Base-by-base conservation (phyloP, 1,140 invertebrate species). In the Drosophila mauritiana region DNA sequence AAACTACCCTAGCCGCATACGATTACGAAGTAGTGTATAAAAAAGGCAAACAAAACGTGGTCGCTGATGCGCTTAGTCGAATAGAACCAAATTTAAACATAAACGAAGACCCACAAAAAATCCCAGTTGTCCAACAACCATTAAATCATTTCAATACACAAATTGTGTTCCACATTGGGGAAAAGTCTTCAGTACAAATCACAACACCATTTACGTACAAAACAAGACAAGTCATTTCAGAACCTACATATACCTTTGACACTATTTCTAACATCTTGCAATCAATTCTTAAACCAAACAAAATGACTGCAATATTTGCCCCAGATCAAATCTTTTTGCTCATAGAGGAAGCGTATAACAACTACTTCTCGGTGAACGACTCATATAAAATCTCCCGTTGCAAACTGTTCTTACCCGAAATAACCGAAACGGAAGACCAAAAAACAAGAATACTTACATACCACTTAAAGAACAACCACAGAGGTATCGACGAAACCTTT, bases 231-330 rank as follows among this genome's bases (percentile, higher is more conserved):
- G 52, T 4, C 12, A 31, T 62, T 7, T 51, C 27, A 17, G 58
- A 62, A 62, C 58, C 48, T 5, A 8, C 42, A 11, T 56, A 56
- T 4, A 56, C 25, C 1, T 43, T 62, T 5, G 49, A 62, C 27
- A 8, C 37, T 34, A 51, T 52, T 12, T 34, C 17, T 22, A 40
- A 39, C 20, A 61, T 42, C 13, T 3, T 48, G 1, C 45, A 48
- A 22, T 52, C 37, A 43, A 51, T 62, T 31, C 25, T 62, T 0
- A 62, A 53, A 22, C 59, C 59, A 52, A 62, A 53, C 27, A 62
- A 62, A 62, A 36, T 27, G 13, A 25, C 20, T 45, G 59, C 48
- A 15, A 34, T 62, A 13, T 25, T 22, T 10, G 36, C 48, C 15
- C 46, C 48, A 20, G 48, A 55, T 13, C 27, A 55, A 22, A 25